phyloP scores from a whole-genome alignment of 2,888 invertebrate species.

The Noctuana brunneofusca region DNA sequence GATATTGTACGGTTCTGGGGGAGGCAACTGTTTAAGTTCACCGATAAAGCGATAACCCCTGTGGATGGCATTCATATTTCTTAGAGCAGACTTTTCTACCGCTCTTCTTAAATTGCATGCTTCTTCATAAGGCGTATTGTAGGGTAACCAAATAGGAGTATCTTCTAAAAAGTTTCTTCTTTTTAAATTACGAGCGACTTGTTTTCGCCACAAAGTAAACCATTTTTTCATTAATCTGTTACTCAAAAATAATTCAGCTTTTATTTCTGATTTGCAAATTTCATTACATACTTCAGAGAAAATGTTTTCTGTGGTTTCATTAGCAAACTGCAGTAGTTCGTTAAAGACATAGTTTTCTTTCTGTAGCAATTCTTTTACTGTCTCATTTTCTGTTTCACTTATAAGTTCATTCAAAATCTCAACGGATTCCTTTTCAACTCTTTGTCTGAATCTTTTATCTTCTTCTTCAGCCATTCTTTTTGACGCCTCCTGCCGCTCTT shows the following conservation, averaged over 20 bases:
- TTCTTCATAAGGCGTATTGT: constrained; percentile 63
- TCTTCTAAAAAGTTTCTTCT: constrained; percentile 65
- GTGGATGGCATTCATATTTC: constrained; percentile 69
- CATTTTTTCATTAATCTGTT: constrained; percentile 66
- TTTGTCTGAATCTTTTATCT: constrained; percentile 59
- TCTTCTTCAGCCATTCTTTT: constrained; percentile 62
- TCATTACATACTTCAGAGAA: constrained; percentile 59
- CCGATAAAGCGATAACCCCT: constrained; percentile 69
- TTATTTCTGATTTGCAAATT: constrained; percentile 63
- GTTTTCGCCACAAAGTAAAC: constrained; percentile 65
- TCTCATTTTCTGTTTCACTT: constrained; percentile 58
- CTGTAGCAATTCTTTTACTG: constrained; percentile 50
- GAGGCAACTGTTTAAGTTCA: constrained; percentile 57
- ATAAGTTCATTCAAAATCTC: constrained; percentile 60
- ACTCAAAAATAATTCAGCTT: constrained; percentile 63
- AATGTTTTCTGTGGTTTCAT: constrained; percentile 56
- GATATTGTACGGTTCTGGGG: constrained; percentile 64
- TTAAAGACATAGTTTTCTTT: constrained; percentile 62
- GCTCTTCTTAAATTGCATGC: constrained; percentile 56
- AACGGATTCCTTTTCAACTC: constrained; percentile 63
- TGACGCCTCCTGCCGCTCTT: constrained; percentile 61
- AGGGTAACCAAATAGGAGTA: constrained; percentile 74
- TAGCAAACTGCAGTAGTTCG: constrained; percentile 55
- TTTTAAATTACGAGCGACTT: constrained; percentile 61
- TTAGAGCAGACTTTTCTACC: constrained; percentile 60